Percentiles rank a stretch among this genome's conserved stretches.
Evolutionary conservation across 2,888 invertebrate species (phyloP).

Genomic region (Balanococcus diminutus): DNA sequence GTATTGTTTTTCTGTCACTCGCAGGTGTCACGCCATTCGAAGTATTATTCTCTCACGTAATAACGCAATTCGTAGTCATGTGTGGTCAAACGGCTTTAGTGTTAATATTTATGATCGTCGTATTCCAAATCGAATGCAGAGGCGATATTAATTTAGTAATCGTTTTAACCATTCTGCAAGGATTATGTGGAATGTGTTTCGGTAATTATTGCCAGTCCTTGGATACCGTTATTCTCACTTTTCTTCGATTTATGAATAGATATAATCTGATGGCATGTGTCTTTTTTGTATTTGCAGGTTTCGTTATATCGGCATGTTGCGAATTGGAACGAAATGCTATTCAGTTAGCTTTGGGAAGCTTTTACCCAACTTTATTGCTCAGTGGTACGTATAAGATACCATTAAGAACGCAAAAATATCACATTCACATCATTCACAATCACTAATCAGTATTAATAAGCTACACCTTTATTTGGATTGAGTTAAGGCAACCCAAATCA

Average conservation of each 20-base stretch:
- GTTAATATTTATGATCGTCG: slow-evolving; percentile 87
- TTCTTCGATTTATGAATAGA: neutral
- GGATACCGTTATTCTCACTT: neutral
- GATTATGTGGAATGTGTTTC: slow-evolving; percentile 94
- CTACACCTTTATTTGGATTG: no score
- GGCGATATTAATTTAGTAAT: slow-evolving; percentile 86
- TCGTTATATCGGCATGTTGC: slow-evolving; percentile 90
- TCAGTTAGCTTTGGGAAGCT: slow-evolving; percentile 89
- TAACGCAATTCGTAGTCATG: slow-evolving; percentile 94
- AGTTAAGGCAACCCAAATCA: no score
- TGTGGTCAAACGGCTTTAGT: slow-evolving; percentile 91
- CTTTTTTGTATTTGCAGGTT: slow-evolving; percentile 63
- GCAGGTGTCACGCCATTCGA: slow-evolving; percentile 86
- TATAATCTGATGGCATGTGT: neutral
- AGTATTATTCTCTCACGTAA: slow-evolving; percentile 90
- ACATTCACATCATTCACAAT: no score
- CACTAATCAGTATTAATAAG: no score
- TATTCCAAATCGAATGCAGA: slow-evolving; percentile 87
- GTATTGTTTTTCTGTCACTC: slow-evolving; percentile 52
- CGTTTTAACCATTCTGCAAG: slow-evolving; percentile 84
- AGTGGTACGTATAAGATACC: slow-evolving; percentile 72
- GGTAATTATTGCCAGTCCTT: slow-evolving; percentile 65
- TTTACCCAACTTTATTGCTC: slow-evolving; percentile 89
- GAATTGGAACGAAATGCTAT: slow-evolving; percentile 91
- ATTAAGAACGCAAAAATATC: no score